Evolutionary conservation across 2,888 invertebrate genomes (phyloP).

Genomic region (Choristoneura rosaceana): DNA sequence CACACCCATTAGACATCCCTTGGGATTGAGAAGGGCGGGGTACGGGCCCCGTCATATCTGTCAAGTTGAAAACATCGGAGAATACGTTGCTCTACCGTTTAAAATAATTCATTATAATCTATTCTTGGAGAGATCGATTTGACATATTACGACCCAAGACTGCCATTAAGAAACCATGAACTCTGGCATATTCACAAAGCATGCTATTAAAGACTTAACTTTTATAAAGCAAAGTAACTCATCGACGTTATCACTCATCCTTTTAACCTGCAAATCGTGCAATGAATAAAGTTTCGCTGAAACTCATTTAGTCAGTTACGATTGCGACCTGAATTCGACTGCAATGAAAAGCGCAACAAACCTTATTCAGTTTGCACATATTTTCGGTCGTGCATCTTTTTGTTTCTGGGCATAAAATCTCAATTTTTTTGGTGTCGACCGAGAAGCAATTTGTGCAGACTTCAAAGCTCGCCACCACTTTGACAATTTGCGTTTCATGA

Average conservation of each 20-base stretch:
- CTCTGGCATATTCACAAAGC: conserved; percentile 9
- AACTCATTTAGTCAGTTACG: conserved; percentile 10
- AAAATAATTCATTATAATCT: conserved; percentile 12
- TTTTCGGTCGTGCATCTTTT: neutral
- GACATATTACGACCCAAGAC: conserved; percentile 19
- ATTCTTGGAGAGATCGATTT: neutral
- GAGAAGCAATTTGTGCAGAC: conserved; percentile 50
- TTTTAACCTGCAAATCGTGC: neutral
- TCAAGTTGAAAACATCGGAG: conserved; percentile 19
- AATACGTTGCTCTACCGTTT: conserved; percentile 21
- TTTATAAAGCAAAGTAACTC: neutral
- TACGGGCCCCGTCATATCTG: conserved; percentile 7
- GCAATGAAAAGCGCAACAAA: neutral
- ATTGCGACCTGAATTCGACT: conserved; percentile 5
- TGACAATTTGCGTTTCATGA: conserved; percentile 57
- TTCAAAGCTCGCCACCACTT: conserved; percentile 54
- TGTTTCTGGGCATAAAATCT: conserved; percentile 1
- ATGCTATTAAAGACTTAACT: neutral
- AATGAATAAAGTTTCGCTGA: neutral
- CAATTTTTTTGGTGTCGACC: conserved; percentile 41
- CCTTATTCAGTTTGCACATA: conserved; percentile 15
- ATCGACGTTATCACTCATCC: neutral
- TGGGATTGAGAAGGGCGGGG: conserved; percentile 14
- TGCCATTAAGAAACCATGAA: conserved; percentile 23
- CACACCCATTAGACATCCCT: conserved; percentile 37